Base-by-base conservation (phyloP, 64 coral and sea anemone genomes). In the Stylophora pistillata region DNA sequence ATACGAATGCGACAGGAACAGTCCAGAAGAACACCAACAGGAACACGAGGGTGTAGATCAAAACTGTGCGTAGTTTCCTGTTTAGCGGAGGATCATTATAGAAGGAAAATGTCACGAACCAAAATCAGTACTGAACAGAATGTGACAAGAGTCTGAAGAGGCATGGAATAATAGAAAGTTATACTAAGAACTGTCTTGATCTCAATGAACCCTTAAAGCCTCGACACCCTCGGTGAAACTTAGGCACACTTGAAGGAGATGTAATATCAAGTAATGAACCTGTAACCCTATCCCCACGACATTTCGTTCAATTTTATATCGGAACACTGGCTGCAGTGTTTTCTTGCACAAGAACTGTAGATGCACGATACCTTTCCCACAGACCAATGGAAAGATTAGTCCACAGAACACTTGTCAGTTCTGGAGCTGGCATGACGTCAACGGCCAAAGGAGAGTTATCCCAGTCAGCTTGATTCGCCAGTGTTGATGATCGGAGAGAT, bases 21-120 rank as follows among this genome's bases (percentile, higher is more conserved):
- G 90, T 62, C 93, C 93, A 99, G 54, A 99, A 99, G 53, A 99
- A 82, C 58, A 99, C 97, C 34, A 95, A 72, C 21, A 93, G 53
- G 29, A 95, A 91, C 23, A 99, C 79, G 21, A 92, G 30, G 0
- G 77, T 15, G 15, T 71, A 72, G n/a, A 95, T 83, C 15, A 99
- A 32, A 1, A 66, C 9, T 15, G 62, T 83, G 9, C 90, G 90
- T 26, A 93, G 15, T 55, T 81, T 92, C 54, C 97, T 99, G 56
- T 9, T 12, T 26, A 34, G 12, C 12, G 16, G 33, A 2, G 2
- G 21, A 15, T 10, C n/a, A 20, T 13, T 7, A 56, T 13, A 2
- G 14, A 74, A 15, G 13, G 13, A 15, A 74, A 31, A 56, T 17
- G 15, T 77, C 20, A 47, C 37, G 7, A 47, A 0, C 37, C 37